These are phyloP conservation scores for Vespertilio murinus DNA, from an alignment of 2,797 vertebrate species.

Conservation along the genomic window DNA sequence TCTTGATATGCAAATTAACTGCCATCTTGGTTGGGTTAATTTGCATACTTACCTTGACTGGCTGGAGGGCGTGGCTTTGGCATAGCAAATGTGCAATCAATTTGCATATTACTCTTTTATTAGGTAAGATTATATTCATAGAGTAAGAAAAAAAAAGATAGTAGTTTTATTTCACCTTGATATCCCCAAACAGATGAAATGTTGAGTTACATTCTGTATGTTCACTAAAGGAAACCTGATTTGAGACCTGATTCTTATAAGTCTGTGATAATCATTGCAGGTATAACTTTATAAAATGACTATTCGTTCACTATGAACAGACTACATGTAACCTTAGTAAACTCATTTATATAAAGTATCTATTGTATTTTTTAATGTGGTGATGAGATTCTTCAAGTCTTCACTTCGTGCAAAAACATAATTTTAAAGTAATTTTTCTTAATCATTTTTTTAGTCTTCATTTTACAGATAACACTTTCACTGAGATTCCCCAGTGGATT, in stretches of 20 bases:
- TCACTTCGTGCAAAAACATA: not conserved
- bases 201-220: not conserved
- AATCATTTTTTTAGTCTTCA: not conserved
- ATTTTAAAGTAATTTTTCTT: not conserved
- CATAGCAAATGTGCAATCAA: too few species aligned
- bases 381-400: not conserved
- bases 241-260: not conserved
- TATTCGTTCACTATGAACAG: not conserved
- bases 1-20: too few species aligned
- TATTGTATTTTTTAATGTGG: not conserved
- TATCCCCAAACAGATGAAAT: not conserved
- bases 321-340: not conserved
- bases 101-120: too few species aligned
- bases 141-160: not conserved
- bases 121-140: not conserved
- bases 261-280: not conserved
- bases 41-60: too few species aligned
- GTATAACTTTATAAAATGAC: not conserved
- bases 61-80: too few species aligned
- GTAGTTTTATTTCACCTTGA: not conserved
- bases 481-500: not conserved
- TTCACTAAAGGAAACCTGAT: not conserved
- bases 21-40: too few species aligned
- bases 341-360: not conserved
- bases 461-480: not conserved